Base-by-base conservation (phyloP, 1,140 invertebrate species). In the Lysiphlebus fabarum region DNA sequence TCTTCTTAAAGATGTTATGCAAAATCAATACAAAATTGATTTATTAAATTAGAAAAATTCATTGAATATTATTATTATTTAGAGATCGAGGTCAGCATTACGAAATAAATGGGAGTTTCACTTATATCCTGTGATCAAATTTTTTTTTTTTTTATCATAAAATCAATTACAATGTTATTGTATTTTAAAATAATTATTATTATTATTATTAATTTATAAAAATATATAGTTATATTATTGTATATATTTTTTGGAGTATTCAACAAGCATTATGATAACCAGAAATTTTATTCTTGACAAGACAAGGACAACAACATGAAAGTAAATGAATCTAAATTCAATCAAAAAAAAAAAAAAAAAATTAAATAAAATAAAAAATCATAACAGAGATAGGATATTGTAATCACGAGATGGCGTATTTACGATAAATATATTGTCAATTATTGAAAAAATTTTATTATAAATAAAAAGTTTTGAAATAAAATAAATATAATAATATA, bases 101-200 rank as follows among this genome's bases (percentile, higher is more conserved):
- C 58, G 62, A 64, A 64, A 64, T 64, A 64, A 64, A 42, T 14
- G 17, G 42, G 17, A 34, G 40, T 63, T 56, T 59, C n/a, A 17
- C 50, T 57, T 38, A 45, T 11, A n/a, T 57, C 11, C 11, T 42
- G 26, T 17, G 11, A 44, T 36, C 26, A 51, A 11, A 10, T 50
- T 49, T 50, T 33, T 41, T n/a, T n/a, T n/a, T n/a, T n/a, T n/a
- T n/a, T 41, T 44, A 11, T 54, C 43, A 44, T 34, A 17, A 4
- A 43, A 40, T 41, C 17, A 11, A 14, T 48, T 48, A 49, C n/a
- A 49, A 49, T 11, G 33, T 5, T 6, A 9, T 6, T 40, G 6
- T 40, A 9, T 9, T 40, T 9, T 40, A 40, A 40, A 40, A 40
- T 6, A 40, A 40, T 40, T 6, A 40, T 40, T 40, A 8, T 1